A percentile compares a stretch with the other conserved stretches of the same genome.
Evolutionary conservation across 1,140 invertebrate genomes (phyloP).

Genomic region (Aphelinus certus): DNA sequence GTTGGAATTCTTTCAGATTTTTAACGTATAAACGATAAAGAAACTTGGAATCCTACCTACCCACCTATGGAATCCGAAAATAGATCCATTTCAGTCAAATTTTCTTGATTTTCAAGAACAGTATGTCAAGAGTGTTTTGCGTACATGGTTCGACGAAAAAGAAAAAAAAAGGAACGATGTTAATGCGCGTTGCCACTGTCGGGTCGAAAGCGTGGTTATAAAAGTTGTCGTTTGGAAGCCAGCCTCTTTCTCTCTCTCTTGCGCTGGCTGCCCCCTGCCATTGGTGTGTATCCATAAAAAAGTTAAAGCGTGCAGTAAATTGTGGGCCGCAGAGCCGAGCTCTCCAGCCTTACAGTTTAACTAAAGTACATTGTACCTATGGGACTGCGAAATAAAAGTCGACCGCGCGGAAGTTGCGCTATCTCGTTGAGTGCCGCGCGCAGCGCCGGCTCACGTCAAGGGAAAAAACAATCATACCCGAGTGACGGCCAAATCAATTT

Average conservation of each 20-base stretch:
- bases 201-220: too few species aligned
- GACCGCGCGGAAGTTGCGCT: neutral
- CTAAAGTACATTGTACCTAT: neutral
- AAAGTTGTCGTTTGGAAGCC: too few species aligned
- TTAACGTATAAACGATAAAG: too few species aligned
- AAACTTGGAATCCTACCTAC: too few species aligned
- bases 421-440: neutral
- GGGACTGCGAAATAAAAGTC: neutral
- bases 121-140: neutral
- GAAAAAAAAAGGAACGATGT: neutral
- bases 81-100: too few species aligned
- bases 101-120: neutral
- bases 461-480: too few species aligned
- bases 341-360: neutral
- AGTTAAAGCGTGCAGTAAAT: conserved; percentile 15
- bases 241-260: too few species aligned
- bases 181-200: neutral
- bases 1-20: too few species aligned
- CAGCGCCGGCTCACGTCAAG: too few species aligned
- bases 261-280: neutral
- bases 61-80: too few species aligned
- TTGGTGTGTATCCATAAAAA: neutral
- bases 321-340: conserved; percentile 3
- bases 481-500: too few species aligned
- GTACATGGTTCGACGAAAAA: too few species aligned